These are phyloP conservation scores for Todiramphus saurophagus DNA, from an alignment of 2,113 vertebrate genomes.

Conservation along the genomic window DNA sequence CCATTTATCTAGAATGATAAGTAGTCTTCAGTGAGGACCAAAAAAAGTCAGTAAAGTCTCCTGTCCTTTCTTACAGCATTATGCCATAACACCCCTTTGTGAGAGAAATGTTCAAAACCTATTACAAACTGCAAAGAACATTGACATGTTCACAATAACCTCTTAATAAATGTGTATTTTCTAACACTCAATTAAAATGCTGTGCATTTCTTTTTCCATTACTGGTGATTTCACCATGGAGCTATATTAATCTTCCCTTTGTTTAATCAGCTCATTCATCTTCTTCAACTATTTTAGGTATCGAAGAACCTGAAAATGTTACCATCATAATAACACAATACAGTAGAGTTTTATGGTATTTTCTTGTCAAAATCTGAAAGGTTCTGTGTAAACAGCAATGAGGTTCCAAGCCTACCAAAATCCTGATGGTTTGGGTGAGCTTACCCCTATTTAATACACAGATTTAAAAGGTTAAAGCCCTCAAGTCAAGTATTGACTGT, in stretches of 20 bases:
- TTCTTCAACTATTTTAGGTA: not conserved
- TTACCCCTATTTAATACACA: not conserved
- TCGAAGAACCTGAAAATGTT: not conserved
- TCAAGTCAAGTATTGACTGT: conserved; percentile 16
- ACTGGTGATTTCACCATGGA: not conserved
- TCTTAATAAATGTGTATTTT: conserved; percentile 25
- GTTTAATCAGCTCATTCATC: conserved; percentile 31
- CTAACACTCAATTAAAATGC: conserved; percentile 16
- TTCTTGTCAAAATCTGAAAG: not conserved
- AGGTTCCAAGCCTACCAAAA: not conserved
- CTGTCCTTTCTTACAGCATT: not conserved
- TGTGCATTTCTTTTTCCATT: not conserved
- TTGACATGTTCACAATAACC: not conserved
- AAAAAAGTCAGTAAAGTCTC: not conserved
- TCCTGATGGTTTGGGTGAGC: not conserved
- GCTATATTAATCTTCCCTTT: conserved; percentile 14
- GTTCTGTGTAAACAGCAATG: not conserved
- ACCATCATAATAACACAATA: not conserved
- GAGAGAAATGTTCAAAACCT: not conserved
- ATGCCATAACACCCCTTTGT: not conserved
- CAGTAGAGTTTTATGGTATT: not conserved
- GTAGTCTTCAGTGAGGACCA: not conserved
- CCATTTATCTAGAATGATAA: not conserved
- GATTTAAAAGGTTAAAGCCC: not conserved
- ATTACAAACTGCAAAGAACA: not conserved